Conservation (phyloP, 2,888 invertebrate species). For the Heterodera filipjevi region DNA sequence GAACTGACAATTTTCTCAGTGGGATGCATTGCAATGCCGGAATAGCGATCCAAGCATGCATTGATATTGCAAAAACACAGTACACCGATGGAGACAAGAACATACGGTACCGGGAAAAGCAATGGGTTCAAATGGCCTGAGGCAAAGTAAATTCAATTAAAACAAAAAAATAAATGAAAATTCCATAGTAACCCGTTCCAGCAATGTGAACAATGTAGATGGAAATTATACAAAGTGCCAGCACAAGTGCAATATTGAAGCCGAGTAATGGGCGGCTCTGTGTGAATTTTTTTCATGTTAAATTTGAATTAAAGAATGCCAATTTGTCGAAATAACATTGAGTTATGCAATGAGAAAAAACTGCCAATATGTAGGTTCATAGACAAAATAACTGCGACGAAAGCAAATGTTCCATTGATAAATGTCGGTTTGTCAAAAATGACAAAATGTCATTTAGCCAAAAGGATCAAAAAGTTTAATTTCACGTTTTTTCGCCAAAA, state of each 20-base stretch:
- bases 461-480: no score
- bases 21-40: slow-evolving; percentile 60
- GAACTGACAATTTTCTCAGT: slow-evolving; percentile 56
- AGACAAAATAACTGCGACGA: no score
- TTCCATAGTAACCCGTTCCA: slow-evolving; percentile 18
- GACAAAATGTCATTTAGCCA: no score
- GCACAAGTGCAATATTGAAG: slow-evolving; percentile 43
- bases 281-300: background rate
- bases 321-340: no score
- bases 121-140: slow-evolving; percentile 39
- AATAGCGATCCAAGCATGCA: slow-evolving; percentile 55
- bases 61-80: slow-evolving; percentile 43
- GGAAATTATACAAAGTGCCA: slow-evolving; percentile 39
- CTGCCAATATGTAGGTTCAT: no score
- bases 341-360: no score
- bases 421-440: no score
- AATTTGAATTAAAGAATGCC: no score
- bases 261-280: slow-evolving; percentile 56
- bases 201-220: slow-evolving; percentile 45
- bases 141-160: background rate
- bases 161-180: background rate
- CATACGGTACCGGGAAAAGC: slow-evolving; percentile 48
- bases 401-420: no score
- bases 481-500: no score
- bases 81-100: slow-evolving; percentile 49